Percentiles rank a stretch among this genome's conserved stretches.
Evolutionary conservation across 2,888 invertebrate species (phyloP).

Genomic region (Hedya salicella): DNA sequence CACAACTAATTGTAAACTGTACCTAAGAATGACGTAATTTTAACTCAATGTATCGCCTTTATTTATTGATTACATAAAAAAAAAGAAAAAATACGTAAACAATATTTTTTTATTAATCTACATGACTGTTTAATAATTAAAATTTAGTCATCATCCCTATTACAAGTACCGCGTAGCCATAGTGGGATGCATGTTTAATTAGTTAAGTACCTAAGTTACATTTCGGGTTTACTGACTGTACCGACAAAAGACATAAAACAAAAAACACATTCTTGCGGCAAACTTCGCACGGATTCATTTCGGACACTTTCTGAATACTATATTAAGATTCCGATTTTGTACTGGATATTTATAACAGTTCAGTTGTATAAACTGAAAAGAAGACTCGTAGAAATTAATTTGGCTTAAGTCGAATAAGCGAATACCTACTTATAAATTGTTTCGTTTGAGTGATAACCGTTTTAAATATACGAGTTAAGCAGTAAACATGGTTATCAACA

Average conservation of each 20-base stretch:
- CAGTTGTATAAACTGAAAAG: background rate
- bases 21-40: too few relatives aligned
- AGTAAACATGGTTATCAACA: slow-evolving; percentile 44
- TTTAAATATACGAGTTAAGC: slow-evolving; percentile 41
- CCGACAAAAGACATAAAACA: background rate
- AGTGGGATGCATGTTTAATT: background rate
- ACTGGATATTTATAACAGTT: slow-evolving; percentile 8
- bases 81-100: too few relatives aligned
- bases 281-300: slow-evolving; percentile 34
- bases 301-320: slow-evolving; percentile 20
- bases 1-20: too few relatives aligned
- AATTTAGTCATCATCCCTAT: too few relatives aligned
- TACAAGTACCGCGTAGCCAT: background rate
- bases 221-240: background rate
- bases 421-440: background rate
- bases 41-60: too few relatives aligned
- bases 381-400: too few relatives aligned
- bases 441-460: slow-evolving; percentile 10
- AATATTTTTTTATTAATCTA: too few relatives aligned
- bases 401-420: background rate
- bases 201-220: background rate
- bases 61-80: too few relatives aligned
- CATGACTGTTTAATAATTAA: too few relatives aligned
- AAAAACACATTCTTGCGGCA: slow-evolving; percentile 16
- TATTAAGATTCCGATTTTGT: slow-evolving; percentile 4